Evolutionary conservation across 2,888 invertebrate species (phyloP), one percentile per base, ranked within the genome.

Genomic region (Drosophila hamatofila): DNA sequence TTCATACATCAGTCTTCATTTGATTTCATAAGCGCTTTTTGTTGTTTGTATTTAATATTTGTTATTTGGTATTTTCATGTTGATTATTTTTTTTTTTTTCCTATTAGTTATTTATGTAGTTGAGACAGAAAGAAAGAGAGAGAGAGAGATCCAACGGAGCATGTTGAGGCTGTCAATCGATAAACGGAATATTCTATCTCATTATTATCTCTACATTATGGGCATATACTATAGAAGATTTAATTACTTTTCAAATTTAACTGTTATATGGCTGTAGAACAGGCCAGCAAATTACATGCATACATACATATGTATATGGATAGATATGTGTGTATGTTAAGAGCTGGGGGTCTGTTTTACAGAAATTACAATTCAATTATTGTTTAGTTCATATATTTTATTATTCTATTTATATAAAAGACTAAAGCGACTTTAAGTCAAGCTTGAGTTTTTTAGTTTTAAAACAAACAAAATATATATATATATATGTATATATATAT

Each of bases 141-240:
- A 2, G 7, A 37, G 42, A 14, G 37, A 27, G 37, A 37, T 46
- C 52, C 74, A 49, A 18, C 49, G 9, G 44, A 51, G 49, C 52
- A 35, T 41, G 25, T 46, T 35, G 41, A 16, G 61, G 27, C 61
- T 78, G 42, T 39, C 27, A 55, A 78, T 78, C 55, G 58, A 74
- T 66, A 59, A 51, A 25, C 33, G 42, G 42, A 23, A 57, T 21
- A 37, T 57, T 4, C 23, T 52, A 27, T 54, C 30, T 14, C 30
- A 30, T 30, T 16, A 52, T 48, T 37, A 54, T 63, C 41, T 51
- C 11, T 23, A 35, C 42, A 73, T 23, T n/a, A 39, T 48, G 39
- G 39, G 21, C 51, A 18, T 11, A 12, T 21, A 51, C 35, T 4
- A 5, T 37, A 18, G n/a, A 49, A 11, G 23, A n/a, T 7, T 35